phyloP scores from a whole-genome alignment of 92 coral and sea anemone species.

The Bergia puertoricense region DNA sequence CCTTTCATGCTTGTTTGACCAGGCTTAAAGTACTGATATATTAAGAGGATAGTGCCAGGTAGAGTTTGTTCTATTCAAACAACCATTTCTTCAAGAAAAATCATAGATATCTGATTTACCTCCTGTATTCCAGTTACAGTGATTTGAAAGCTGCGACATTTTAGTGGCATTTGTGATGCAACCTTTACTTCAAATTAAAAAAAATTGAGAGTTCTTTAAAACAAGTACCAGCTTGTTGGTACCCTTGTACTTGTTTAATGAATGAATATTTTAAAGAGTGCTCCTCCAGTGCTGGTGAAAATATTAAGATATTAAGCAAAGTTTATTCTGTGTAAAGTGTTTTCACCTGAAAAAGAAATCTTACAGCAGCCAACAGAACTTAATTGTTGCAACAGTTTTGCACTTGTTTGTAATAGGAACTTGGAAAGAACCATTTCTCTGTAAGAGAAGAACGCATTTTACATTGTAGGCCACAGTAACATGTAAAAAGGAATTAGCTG shows the following conservation, averaged over 20 bases:
- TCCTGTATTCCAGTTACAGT: not conserved
- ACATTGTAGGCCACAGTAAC: not conserved
- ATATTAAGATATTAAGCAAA: not conserved
- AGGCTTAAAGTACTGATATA: not conserved
- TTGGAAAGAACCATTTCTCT: not conserved
- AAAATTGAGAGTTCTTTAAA: not conserved
- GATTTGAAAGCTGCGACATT: not conserved
- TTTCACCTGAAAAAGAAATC: not conserved
- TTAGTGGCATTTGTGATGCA: slow-evolving; percentile 1
- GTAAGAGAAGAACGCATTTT: not conserved
- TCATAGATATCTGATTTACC: not conserved
- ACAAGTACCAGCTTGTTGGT: not conserved
- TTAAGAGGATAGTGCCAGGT: not conserved
- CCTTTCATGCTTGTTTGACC: not conserved
- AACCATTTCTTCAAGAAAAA: not conserved
- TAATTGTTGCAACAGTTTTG: not conserved
- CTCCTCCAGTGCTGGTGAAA: not conserved
- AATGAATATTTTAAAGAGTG: slow-evolving; percentile 19
- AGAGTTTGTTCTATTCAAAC: not conserved
- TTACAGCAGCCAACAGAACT: slow-evolving; percentile 16
- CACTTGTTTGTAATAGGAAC: not conserved
- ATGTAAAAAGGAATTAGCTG: not conserved
- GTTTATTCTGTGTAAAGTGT: not conserved
- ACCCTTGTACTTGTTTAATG: slow-evolving; percentile 1
- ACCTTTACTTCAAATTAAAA: not conserved